Conservation (phyloP, 2,797 vertebrate genomes). For the Crax fasciolata region DNA sequence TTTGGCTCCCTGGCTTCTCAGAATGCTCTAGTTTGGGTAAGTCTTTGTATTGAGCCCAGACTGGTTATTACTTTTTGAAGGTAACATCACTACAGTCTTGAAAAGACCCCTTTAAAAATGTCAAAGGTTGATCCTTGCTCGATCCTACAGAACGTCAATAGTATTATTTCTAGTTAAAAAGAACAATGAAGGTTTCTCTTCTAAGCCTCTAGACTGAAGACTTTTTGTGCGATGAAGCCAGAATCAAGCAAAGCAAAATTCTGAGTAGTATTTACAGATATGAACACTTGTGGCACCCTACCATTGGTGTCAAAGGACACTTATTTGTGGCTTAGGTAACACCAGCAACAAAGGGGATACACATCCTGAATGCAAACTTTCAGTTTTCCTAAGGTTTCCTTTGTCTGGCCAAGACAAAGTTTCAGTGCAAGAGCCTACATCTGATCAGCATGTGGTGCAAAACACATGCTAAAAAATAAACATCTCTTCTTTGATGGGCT, state of each 20-base stretch:
- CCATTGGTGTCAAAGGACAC: slow-evolving; percentile 75
- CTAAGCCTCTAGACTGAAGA: slow-evolving; percentile 47
- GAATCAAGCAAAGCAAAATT: slow-evolving; percentile 57
- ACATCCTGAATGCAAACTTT: background rate
- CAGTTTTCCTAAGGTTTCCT: background rate
- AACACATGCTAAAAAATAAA: background rate
- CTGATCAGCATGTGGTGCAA: background rate
- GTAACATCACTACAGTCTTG: background rate
- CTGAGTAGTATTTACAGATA: slow-evolving; percentile 63
- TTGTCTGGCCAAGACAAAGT: slow-evolving; percentile 24
- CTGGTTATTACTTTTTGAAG: background rate
- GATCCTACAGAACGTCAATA: background rate
- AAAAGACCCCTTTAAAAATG: slow-evolving; percentile 28
- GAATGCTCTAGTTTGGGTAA: background rate
- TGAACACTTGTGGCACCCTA: slow-evolving; percentile 70
- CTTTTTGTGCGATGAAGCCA: slow-evolving; percentile 61
- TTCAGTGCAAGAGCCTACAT: slow-evolving; percentile 35
- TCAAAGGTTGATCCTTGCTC: slow-evolving; percentile 16
- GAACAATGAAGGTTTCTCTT: slow-evolving; percentile 26
- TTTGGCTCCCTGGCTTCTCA: slow-evolving; percentile 10
- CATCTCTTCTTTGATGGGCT: background rate
- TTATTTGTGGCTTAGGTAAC: slow-evolving; percentile 60
- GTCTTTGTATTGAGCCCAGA: background rate
- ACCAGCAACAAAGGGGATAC: background rate
- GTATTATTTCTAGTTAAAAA: background rate